A percentile compares a stretch with the other conserved stretches of the same genome.
Conservation (phyloP, 2,797 vertebrate species). For the Jordanella pulchra region DNA sequence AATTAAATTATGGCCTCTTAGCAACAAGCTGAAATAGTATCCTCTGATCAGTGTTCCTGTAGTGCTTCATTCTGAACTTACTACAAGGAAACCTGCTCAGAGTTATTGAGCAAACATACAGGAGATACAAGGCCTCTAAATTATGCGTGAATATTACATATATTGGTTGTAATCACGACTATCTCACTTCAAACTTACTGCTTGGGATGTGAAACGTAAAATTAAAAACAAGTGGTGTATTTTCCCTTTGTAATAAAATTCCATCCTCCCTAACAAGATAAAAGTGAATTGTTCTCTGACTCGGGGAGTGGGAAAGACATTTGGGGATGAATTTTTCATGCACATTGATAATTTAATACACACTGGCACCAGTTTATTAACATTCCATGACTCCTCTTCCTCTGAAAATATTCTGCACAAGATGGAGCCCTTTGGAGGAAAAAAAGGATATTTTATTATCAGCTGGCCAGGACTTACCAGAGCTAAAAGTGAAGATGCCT, state of each 20-base stretch:
- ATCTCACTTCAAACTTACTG: constrained; percentile 69
- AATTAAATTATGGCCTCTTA: constrained; percentile 73
- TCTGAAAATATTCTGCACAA: constrained; percentile 76
- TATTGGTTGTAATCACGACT: constrained; percentile 67
- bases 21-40: constrained; percentile 63
- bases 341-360: constrained; percentile 83
- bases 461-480: constrained; percentile 58
- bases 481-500: constrained; percentile 16
- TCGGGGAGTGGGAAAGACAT: constrained; percentile 78
- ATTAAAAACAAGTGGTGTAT: constrained; percentile 81
- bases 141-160: constrained; percentile 66
- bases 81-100: constrained; percentile 49
- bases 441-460: constrained; percentile 41
- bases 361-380: constrained; percentile 79
- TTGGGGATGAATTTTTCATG: constrained; percentile 81
- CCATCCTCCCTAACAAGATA: constrained; percentile 80
- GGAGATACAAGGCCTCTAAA: constrained; percentile 59
- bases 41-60: constrained; percentile 55
- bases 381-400: constrained; percentile 72
- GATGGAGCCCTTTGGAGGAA: constrained; percentile 58
- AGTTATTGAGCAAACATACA: constrained; percentile 42
- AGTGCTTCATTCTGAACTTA: constrained; percentile 46
- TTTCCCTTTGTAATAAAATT: constrained; percentile 80
- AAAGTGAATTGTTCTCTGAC: constrained; percentile 77
- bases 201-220: constrained; percentile 74